Conservation (phyloP, 64 coral and sea anemone species). For the Porites lutea region DNA sequence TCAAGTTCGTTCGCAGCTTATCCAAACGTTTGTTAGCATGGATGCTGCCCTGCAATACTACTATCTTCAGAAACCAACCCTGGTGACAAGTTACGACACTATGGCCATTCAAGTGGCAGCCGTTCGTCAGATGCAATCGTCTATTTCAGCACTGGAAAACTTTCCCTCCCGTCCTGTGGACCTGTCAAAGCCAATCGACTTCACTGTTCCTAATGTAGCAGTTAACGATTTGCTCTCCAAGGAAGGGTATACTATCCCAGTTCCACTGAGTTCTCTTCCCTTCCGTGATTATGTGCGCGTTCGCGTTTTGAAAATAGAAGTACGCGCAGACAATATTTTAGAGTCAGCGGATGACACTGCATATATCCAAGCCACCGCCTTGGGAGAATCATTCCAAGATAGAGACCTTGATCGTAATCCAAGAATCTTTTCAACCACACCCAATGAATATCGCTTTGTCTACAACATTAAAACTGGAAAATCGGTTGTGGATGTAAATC, state of each 20-base stretch:
- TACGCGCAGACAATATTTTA: conserved; percentile 47
- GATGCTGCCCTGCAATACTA: conserved; percentile 49
- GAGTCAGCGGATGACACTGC: conserved; percentile 27
- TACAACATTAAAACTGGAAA: conserved; percentile 53
- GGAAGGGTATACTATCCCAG: conserved; percentile 13
- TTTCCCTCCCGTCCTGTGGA: conserved; percentile 33
- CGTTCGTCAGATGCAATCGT: conserved; percentile 23
- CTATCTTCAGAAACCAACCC: conserved; percentile 43
- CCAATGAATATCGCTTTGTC: conserved; percentile 37
- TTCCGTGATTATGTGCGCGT: conserved; percentile 52
- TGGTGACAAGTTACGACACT: conserved; percentile 27
- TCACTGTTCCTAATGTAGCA: not conserved
- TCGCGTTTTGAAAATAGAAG: conserved; percentile 54
- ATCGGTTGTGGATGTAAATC: conserved; percentile 15
- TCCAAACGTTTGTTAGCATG: conserved; percentile 58
- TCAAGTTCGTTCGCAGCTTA: conserved; percentile 51
- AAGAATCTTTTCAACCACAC: conserved; percentile 26
- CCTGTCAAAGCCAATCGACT: conserved; percentile 17
- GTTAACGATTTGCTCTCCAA: conserved; percentile 31
- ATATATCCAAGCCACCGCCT: conserved; percentile 56
- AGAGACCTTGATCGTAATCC: conserved; percentile 66
- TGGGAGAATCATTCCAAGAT: conserved; percentile 44
- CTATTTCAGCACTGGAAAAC: conserved; percentile 50
- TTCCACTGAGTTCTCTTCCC: conserved; percentile 59
- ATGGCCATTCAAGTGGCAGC: conserved; percentile 53